phyloP scores from a whole-genome alignment of 2,113 vertebrate genomes.

The Mystacornis crossleyi region DNA sequence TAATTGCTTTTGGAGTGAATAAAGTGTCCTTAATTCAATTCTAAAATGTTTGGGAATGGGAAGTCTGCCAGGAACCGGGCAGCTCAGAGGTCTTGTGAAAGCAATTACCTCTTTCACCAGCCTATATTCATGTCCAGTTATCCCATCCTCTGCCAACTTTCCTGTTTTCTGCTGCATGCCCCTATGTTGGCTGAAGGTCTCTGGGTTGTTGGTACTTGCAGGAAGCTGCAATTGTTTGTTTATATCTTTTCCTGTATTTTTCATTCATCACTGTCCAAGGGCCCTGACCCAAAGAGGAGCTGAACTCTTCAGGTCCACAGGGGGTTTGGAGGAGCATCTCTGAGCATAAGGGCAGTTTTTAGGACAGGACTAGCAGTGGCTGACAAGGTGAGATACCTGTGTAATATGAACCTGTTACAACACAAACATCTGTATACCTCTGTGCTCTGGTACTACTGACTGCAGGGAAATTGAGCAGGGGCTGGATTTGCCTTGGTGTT shows the following conservation, averaged over 20 bases:
- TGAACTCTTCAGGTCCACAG: background rate
- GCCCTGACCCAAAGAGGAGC: background rate
- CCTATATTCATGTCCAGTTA: background rate
- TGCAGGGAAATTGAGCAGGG: background rate
- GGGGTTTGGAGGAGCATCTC: background rate
- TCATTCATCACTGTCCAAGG: background rate
- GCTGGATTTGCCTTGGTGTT: background rate
- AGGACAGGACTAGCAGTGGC: background rate
- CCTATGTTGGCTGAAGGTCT: background rate
- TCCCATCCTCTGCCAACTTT: background rate
- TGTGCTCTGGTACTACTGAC: background rate
- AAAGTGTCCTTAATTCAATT: constrained; percentile 65
- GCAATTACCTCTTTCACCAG: background rate
- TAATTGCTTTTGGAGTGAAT: constrained; percentile 33
- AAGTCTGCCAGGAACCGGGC: constrained; percentile 22
- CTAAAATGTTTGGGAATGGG: constrained; percentile 35
- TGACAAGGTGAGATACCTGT: background rate
- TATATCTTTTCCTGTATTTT: background rate
- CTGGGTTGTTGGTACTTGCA: background rate
- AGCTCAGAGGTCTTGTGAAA: constrained; percentile 35
- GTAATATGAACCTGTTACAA: background rate
- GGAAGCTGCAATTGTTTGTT: background rate
- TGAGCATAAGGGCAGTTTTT: background rate
- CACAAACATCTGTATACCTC: background rate
- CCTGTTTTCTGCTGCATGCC: background rate